phyloP scores from a whole-genome alignment of 2,113 vertebrate genomes.

The Nibea albiflora region DNA sequence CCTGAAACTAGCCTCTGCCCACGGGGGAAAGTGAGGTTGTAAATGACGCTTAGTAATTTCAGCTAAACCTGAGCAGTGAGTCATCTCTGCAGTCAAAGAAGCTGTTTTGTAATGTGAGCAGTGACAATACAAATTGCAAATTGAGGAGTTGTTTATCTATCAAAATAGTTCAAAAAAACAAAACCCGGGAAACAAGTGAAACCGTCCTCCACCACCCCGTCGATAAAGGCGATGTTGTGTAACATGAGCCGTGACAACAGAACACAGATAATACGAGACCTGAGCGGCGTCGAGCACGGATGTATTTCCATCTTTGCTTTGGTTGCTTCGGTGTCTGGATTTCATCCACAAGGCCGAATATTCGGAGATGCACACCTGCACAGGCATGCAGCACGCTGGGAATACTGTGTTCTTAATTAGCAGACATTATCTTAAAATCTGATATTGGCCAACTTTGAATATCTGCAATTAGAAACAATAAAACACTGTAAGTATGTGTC shows the following conservation, averaged over 20 bases:
- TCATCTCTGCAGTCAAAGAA: constrained; percentile 3
- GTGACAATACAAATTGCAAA: too few relatives aligned
- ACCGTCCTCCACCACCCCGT: too few relatives aligned
- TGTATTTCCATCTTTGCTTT: constrained; percentile 1
- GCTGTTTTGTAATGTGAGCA: neutral
- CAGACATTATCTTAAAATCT: neutral
- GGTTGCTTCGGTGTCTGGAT: neutral
- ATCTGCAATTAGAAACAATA: neutral
- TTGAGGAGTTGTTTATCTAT: too few relatives aligned
- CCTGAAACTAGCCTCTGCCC: neutral
- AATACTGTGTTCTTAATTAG: neutral
- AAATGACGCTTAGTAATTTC: neutral
- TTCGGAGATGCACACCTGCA: neutral
- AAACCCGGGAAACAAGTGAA: too few relatives aligned
- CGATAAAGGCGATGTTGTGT: neutral
- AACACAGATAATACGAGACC: neutral
- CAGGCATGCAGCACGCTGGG: neutral
- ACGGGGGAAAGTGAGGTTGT: neutral
- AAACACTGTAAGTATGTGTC: neutral
- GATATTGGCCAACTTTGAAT: neutral
- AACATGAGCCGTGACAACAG: neutral
- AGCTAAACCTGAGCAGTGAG: neutral
- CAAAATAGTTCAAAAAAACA: too few relatives aligned
- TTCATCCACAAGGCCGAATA: neutral
- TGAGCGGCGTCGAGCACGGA: neutral